phyloP scores from a whole-genome alignment of 2,888 invertebrate species.

The Hyposoter didymator region DNA sequence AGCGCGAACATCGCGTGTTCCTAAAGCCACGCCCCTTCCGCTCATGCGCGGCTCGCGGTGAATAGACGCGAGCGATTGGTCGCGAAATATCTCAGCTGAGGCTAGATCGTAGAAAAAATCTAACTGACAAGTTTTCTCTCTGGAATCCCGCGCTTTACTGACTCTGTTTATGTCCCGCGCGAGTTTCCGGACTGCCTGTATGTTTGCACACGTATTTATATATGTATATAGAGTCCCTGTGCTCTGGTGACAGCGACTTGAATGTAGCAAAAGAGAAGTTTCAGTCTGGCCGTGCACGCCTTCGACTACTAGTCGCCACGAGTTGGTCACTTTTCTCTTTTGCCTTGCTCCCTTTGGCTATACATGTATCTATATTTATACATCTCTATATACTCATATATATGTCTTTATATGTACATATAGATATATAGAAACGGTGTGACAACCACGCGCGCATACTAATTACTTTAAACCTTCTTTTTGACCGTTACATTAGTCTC shows the following conservation, averaged over 20 bases:
- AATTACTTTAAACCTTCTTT: constrained; percentile 32
- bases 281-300: constrained; percentile 81
- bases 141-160: not conserved
- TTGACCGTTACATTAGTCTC: constrained; percentile 29
- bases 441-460: constrained; percentile 47
- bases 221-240: constrained; percentile 22
- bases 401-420: not conserved
- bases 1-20: not conserved
- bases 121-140: not conserved
- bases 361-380: constrained; percentile 1
- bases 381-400: not conserved
- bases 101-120: not conserved
- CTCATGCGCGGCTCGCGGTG: not conserved
- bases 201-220: constrained; percentile 2
- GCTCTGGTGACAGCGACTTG: constrained; percentile 42
- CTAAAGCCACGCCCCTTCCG: not conserved
- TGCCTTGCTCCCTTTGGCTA: constrained; percentile 24
- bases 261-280: constrained; percentile 68
- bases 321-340: constrained; percentile 18
- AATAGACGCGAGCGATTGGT: not conserved
- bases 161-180: not conserved
- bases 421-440: constrained; percentile 7
- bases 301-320: constrained; percentile 72
- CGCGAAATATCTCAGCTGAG: not conserved
- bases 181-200: constrained; percentile 2